phyloP scores from a whole-genome alignment of 2,888 invertebrate genomes.

The Griposia aprilina region DNA sequence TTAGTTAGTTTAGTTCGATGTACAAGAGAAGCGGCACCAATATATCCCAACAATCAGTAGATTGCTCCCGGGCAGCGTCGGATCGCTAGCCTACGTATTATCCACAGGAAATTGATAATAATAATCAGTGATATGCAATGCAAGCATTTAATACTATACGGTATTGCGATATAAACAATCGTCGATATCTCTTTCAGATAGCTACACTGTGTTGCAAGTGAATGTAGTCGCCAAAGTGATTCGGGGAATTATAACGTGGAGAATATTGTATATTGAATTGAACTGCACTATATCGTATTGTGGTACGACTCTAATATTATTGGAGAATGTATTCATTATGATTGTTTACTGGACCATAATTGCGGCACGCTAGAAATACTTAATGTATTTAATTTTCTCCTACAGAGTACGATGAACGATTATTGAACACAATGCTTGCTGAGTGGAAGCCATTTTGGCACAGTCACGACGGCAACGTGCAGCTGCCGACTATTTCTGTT shows the following conservation, averaged over 20 bases:
- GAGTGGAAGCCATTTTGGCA: neutral
- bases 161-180: slow-evolving; percentile 1
- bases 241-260: slow-evolving; percentile 7
- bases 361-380: neutral
- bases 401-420: too few species aligned
- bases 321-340: neutral
- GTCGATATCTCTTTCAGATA: slow-evolving; percentile 30
- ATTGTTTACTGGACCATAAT: neutral
- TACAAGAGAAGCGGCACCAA: too few species aligned
- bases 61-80: neutral
- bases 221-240: slow-evolving; percentile 17
- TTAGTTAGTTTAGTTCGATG: too few species aligned
- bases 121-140: neutral
- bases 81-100: neutral
- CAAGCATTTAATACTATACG: slow-evolving; percentile 4
- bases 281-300: neutral
- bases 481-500: neutral
- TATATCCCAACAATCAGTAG: neutral
- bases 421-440: neutral
- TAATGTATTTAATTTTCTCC: neutral
- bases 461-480: neutral
- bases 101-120: neutral
- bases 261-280: slow-evolving; percentile 20
- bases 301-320: too few species aligned
- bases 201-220: slow-evolving; percentile 15